Base-by-base conservation (phyloP, 2,888 invertebrate genomes). In the Andrena bucephala region DNA sequence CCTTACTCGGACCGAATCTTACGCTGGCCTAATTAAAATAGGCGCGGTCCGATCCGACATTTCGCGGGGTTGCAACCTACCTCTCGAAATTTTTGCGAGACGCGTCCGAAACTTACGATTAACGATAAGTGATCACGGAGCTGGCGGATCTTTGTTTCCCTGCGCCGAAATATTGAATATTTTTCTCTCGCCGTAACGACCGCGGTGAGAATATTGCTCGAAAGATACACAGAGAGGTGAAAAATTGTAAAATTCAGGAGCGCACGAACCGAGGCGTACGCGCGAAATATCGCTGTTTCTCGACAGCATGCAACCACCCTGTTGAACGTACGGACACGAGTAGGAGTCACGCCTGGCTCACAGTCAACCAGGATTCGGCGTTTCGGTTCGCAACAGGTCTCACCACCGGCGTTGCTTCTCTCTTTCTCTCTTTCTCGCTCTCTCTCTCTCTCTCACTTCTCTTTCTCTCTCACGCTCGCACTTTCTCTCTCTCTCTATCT, bases 381-480 rank as follows among this genome's bases (percentile, higher is more conserved):
- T 92, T 93, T 92, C 89, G 87, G 92, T 90, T 93, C 90, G 93
- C 93, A 93, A 93, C 93, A 93, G 93, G 93, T 93, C 91, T 89
- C 88, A 86, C 89, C 85, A 84, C 84, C 86, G 82, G 81, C 87
- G 81, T 79, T 79, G 66, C 66, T 66, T 68, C 78, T 82, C 80
- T 77, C 36, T 71, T 69, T 75, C 79, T 63, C 77, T 72, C 79
- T 72, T 67, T 66, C 68, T 77, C 74, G 57, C 59, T 50, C 65
- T 77, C 72, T 68, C 84, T 67, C 72, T n/a, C n/a, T n/a, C n/a
- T 68, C 81, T 65, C 20, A 24, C 24, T 59, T 68, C 81, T 60
- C 54, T 50, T 66, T 77, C 72, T 68, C 84, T 50, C 76, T 76
- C 63, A 4, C 68, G 65, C 65, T 42, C 68, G 20, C 68, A 20